Evolutionary conservation across 2,113 vertebrate genomes (phyloP).

Genomic region (Sisor rabdophorus): DNA sequence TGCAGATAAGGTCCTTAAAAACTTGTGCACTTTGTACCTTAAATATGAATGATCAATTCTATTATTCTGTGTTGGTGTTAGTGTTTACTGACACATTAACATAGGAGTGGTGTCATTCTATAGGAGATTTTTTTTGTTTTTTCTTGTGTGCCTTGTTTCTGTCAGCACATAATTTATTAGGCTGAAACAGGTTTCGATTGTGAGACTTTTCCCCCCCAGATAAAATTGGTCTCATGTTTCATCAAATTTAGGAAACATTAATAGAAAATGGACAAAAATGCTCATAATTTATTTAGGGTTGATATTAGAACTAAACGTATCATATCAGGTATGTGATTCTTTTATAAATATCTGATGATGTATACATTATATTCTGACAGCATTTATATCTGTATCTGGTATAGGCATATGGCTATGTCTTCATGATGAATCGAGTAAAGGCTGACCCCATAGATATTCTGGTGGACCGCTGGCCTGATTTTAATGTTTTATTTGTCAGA

Average conservation of each 20-base stretch:
- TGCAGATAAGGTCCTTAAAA: no score
- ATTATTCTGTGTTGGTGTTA: no score
- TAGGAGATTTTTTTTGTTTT: no score
- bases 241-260: background rate
- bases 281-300: background rate
- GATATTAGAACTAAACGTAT: no score
- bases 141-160: no score
- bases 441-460: constrained; percentile 48
- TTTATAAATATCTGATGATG: background rate
- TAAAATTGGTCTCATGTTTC: background rate
- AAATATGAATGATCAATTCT: no score
- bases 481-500: constrained; percentile 56
- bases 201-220: background rate
- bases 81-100: background rate
- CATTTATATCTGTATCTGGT: background rate
- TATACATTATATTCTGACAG: background rate
- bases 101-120: background rate
- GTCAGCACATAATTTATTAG: no score
- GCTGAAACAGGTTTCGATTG: background rate
- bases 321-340: background rate
- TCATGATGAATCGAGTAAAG: constrained; percentile 41
- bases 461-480: constrained; percentile 64
- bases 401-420: constrained; percentile 57
- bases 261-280: background rate
- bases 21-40: no score